Base-by-base conservation (phyloP, 2,797 vertebrate genomes). In the Podargus strigoides region DNA sequence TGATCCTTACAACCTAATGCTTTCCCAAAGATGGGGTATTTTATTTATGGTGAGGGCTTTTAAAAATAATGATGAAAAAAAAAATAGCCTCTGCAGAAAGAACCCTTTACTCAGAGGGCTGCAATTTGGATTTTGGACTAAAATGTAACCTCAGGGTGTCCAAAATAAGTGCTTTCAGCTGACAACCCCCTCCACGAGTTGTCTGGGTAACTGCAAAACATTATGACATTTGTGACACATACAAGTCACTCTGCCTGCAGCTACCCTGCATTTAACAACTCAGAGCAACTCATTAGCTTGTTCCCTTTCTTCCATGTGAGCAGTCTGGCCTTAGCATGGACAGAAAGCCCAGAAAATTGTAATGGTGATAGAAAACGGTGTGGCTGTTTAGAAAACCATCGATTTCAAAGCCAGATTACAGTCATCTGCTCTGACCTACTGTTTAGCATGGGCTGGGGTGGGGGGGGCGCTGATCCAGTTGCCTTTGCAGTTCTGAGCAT, bases 231-330 rank as follows among this genome's bases (percentile, higher is more conserved):
- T 63, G 84, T 2, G 9, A 80, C 73, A 78, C 73, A 2, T 67
- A 42, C 87, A 8, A 59, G 79, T 79, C 84, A 63, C 87, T 37
- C 67, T 73, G 68, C 84, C 91, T 84, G 91, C 92, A 64, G 93
- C 92, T 84, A 81, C 68, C 87, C 83, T 85, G 93, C 93, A 60
- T 83, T 95, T 94, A 95, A 89, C 93, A 76, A 70, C 93, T 87
- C 88, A 23, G 14, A 94, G 82, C 68, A 77, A 47, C 87, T 95
- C 92, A 87, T 96, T 91, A 95, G 87, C 89, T 93, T 87, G 82
- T 81, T 91, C 78, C 64, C 77, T 91, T 76, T 60, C 77, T 77
- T 89, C 89, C 74, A 1, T 14, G 34, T 7, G 50, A 80, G 58
- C 89, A 82, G 52, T 79, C 75, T 17, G 67, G 78, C 87, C 91